These are phyloP conservation scores for Scatophagus argus DNA, from an alignment of 2,113 vertebrate genomes.

Conservation along the genomic window DNA sequence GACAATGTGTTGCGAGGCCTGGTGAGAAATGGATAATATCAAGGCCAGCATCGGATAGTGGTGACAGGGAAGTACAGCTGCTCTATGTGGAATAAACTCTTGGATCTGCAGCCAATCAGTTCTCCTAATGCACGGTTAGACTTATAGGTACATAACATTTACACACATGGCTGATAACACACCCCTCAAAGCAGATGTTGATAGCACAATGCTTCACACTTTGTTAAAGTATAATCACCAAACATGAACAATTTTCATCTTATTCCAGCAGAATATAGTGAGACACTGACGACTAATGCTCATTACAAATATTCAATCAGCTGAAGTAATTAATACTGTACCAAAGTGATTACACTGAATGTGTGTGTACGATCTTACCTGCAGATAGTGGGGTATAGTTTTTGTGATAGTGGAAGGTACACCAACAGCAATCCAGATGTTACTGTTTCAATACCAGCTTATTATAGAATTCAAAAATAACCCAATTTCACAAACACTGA, in stretches of 20 bases:
- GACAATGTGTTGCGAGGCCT: constrained; percentile 68
- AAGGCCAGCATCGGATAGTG: constrained; percentile 49
- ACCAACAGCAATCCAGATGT: background rate
- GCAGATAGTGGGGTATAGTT: background rate
- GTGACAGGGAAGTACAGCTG: constrained; percentile 35
- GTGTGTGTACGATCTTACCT: background rate
- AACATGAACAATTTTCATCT: constrained; percentile 25
- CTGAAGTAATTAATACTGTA: constrained; percentile 17
- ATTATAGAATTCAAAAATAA: background rate
- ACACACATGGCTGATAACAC: background rate
- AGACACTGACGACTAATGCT: constrained; percentile 5
- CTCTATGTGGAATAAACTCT: constrained; percentile 28
- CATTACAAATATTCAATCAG: constrained; percentile 28
- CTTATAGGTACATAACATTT: background rate
- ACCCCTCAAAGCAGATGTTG: background rate
- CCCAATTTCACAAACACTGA: background rate
- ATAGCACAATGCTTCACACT: constrained; percentile 1
- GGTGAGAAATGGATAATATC: constrained; percentile 68
- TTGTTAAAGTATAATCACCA: background rate
- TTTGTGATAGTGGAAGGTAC: background rate
- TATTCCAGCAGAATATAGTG: background rate
- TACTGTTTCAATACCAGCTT: background rate
- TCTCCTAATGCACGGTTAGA: background rate
- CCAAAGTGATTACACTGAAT: constrained; percentile 1
- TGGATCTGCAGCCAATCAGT: constrained; percentile 15